phyloP scores from a whole-genome alignment of 2,113 vertebrate genomes.

The Gymnogyps californianus region DNA sequence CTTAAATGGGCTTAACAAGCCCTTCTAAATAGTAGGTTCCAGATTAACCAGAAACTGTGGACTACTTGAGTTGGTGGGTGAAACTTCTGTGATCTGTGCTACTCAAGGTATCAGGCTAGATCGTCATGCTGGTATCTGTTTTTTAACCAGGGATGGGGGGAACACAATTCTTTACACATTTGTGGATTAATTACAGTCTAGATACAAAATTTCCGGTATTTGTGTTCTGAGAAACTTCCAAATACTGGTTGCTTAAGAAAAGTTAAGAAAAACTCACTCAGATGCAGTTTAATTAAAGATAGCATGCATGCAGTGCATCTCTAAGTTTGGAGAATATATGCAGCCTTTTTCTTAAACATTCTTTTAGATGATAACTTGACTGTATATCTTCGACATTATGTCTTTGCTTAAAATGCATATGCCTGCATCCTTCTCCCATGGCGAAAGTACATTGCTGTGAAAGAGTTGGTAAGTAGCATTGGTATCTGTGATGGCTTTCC shows the following conservation, averaged over 20 bases:
- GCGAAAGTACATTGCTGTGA: not conserved
- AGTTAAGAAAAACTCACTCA: not conserved
- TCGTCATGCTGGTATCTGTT: not conserved
- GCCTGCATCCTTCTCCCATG: not conserved
- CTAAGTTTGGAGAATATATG: not conserved
- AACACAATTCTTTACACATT: not conserved
- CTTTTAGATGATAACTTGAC: not conserved
- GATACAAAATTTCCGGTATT: not conserved
- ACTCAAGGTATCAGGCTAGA: not conserved
- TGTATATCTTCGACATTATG: not conserved
- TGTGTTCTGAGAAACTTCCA: not conserved
- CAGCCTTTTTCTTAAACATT: not conserved
- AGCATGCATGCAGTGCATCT: accelerated
- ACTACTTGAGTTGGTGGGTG: not conserved
- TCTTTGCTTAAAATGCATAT: not conserved
- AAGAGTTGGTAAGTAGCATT: not conserved
- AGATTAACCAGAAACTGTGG: not conserved
- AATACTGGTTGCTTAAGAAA: not conserved
- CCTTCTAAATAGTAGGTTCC: not conserved
- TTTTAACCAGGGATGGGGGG: not conserved
- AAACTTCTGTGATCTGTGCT: not conserved
- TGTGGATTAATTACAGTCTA: not conserved
- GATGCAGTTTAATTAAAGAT: not conserved
- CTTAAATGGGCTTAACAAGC: not conserved
- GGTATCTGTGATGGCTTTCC: not conserved